Evolutionary conservation across 2,888 invertebrate genomes (phyloP), one percentile per base, ranked within the genome.

Genomic region (Cryptocheilus praepositus): DNA sequence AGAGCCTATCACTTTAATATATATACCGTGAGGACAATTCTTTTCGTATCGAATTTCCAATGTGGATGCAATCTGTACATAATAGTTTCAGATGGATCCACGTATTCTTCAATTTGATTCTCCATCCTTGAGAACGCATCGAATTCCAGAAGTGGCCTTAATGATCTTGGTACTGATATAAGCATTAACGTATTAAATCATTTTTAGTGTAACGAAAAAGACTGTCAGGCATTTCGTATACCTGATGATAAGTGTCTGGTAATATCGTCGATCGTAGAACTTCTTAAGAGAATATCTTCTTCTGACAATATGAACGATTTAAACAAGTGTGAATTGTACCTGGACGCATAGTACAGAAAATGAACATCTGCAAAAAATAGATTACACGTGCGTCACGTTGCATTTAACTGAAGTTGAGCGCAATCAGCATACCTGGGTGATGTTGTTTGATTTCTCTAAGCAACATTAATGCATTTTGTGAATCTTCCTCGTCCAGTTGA

Each of bases 51-150:
- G 18, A 54, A 61, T 70, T 76, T 77, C 81, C 85, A 83, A 2
- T 70, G 70, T 0, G 84, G 77, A 68, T 87, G 91, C 64, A 92
- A 89, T 46, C 90, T 89, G 73, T 92, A 92, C 0, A 87, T 87
- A 51, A 90, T 89, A 64, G 90, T 89, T 65, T 91, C 84, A 22
- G 89, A 88, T 0, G 92, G 91, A 55, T 91, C 88, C 13, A 92
- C 89, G 70, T 92, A 93, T 82, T 93, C 93, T 85, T 93, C 93
- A 61, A 90, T 90, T 67, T 90, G 81, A 77, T 69, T 11, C 61
- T 28, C n/a, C 53, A 53, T 8, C 7, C 13, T 36, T 1, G 36
- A 36, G 36, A 36, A 36, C 36, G 3, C 11, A 36, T 11, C 36
- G 36, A 36, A 36, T 36, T 36, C 36, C 1, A 36, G 36, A 11